phyloP scores from a whole-genome alignment of 2,797 vertebrate species.

The Bufotes viridis region DNA sequence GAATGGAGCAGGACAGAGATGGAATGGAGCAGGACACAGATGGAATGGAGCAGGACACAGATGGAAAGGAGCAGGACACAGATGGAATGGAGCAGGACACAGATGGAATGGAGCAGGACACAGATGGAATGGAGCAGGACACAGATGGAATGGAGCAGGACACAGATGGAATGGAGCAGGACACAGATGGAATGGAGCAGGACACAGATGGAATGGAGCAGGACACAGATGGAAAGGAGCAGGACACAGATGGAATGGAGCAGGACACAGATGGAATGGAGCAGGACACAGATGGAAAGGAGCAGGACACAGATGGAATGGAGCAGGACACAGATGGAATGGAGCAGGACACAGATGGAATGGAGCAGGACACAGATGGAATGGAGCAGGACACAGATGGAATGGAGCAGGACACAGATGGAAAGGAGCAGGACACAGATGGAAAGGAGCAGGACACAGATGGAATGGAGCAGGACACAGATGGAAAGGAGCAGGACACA shows the following conservation, averaged over 20 bases:
- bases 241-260: not conserved
- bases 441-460: too few species aligned
- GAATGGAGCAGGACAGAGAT: not conserved
- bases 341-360: not conserved
- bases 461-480: not conserved
- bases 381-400: not conserved
- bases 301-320: not conserved
- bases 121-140: not conserved
- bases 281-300: too few species aligned
- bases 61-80: not conserved
- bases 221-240: too few species aligned
- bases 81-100: not conserved
- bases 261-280: not conserved
- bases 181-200: not conserved
- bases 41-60: not conserved
- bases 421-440: too few species aligned
- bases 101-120: not conserved
- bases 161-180: not conserved
- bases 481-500: too few species aligned
- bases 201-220: not conserved
- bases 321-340: not conserved
- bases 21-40: not conserved
- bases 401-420: not conserved
- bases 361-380: not conserved
- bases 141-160: not conserved